Conservation (phyloP, 1,140 invertebrate genomes). For the Trichogramma pretiosum region DNA sequence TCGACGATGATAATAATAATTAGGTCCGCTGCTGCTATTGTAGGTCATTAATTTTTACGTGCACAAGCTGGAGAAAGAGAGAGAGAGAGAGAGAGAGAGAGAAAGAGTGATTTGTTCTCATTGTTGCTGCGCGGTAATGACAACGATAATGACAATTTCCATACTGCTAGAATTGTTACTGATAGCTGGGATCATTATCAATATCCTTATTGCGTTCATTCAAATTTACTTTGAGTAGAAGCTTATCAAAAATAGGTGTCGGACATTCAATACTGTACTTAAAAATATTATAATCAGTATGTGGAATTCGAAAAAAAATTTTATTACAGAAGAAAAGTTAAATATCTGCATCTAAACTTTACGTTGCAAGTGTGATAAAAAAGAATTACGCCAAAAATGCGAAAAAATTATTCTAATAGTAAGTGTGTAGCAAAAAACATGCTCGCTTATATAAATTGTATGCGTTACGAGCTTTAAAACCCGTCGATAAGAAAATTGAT, state of each 20-base stretch:
- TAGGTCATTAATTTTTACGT: background rate
- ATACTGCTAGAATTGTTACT: too few species aligned
- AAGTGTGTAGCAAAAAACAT: background rate
- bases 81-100: background rate
- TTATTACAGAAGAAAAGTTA: too few species aligned
- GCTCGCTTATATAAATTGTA: background rate
- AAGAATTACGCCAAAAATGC: background rate
- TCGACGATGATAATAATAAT: conserved; percentile 3
- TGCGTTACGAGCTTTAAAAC: background rate
- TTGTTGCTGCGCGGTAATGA: background rate
- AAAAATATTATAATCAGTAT: too few species aligned
- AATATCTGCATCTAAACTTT: too few species aligned
- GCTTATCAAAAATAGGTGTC: too few species aligned
- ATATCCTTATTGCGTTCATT: too few species aligned
- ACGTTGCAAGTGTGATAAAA: too few species aligned
- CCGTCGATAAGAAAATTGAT: conserved; percentile 3
- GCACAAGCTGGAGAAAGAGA: background rate
- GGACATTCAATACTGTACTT: too few species aligned
- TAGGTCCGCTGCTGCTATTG: background rate
- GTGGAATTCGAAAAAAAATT: too few species aligned
- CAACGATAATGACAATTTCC: background rate
- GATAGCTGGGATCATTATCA: too few species aligned
- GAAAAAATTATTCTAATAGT: background rate
- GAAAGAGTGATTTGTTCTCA: background rate
- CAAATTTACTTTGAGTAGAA: too few species aligned